Percentiles rank a stretch among this genome's conserved stretches.
Conservation (phyloP, 2,113 vertebrate species). For the Hassar affinis region DNA sequence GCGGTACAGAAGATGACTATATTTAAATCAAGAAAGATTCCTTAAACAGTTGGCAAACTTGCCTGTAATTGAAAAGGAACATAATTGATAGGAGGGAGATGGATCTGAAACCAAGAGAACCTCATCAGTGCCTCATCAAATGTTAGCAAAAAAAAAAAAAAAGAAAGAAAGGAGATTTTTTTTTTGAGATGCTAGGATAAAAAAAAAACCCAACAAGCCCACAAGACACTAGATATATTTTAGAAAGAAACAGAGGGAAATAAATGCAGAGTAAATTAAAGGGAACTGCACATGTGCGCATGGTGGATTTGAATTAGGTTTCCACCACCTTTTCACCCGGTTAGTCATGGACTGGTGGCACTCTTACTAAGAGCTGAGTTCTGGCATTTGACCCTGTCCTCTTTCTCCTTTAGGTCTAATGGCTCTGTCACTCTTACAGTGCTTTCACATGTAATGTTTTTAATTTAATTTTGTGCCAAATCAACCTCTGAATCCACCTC, state of each 20-base stretch:
- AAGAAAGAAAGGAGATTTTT: not conserved
- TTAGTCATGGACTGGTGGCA: not conserved
- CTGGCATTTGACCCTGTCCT: not conserved
- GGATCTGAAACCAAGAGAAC: conserved; percentile 35
- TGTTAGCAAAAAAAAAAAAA: conserved; percentile 3
- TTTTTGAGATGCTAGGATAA: not conserved
- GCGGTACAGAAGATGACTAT: no score
- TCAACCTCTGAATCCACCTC: not conserved
- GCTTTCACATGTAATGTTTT: not conserved
- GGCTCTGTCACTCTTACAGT: not conserved
- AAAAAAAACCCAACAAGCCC: conserved; percentile 9
- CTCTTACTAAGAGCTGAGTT: not conserved
- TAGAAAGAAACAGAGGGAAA: conserved; percentile 2
- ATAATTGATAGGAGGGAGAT: conserved; percentile 38
- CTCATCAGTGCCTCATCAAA: conserved; percentile 40
- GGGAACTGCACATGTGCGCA: not conserved
- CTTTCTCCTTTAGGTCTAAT: not conserved
- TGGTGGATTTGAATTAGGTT: conserved; percentile 20
- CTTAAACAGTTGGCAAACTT: conserved; percentile 31
- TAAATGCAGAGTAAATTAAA: conserved; percentile 18
- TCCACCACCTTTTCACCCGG: not conserved
- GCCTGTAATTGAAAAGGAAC: conserved; percentile 38
- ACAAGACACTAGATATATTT: conserved; percentile 18
- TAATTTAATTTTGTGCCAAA: no score
- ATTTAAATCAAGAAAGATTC: conserved; percentile 11